Conservation (phyloP, 2,113 vertebrate genomes). For the Rousettus leschenaultii region DNA sequence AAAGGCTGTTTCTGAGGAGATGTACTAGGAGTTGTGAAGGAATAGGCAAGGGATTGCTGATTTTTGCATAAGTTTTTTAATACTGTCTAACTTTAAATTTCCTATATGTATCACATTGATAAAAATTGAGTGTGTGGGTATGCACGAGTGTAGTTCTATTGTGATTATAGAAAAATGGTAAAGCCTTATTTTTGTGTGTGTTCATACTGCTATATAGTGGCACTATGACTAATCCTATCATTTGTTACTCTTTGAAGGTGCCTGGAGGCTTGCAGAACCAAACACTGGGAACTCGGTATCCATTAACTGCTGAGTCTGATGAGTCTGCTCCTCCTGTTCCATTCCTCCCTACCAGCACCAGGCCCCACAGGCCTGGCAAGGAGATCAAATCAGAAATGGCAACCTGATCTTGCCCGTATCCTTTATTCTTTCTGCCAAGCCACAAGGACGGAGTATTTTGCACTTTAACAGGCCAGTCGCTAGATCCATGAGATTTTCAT, state of each 20-base stretch:
- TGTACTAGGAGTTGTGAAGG: too few relatives aligned
- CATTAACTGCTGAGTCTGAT: not conserved
- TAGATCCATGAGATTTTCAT: not conserved
- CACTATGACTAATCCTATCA: not conserved
- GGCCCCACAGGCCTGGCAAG: not conserved
- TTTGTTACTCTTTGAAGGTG: not conserved
- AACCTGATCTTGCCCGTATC: not conserved
- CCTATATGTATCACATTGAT: not conserved
- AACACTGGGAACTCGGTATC: not conserved
- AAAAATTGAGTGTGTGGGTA: not conserved
- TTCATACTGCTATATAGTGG: not conserved
- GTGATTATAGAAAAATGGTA: not conserved
- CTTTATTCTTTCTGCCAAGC: conserved; percentile 21
- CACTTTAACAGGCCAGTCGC: not conserved
- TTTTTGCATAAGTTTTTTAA: not conserved
- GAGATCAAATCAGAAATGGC: not conserved
- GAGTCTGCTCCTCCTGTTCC: not conserved
- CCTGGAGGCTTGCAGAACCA: not conserved
- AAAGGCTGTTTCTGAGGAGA: not conserved
- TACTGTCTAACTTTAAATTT: not conserved
- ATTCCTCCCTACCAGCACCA: not conserved
- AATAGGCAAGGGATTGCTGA: not conserved
- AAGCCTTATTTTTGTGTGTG: not conserved
- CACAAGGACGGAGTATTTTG: not conserved
- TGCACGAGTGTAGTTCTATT: not conserved